Percentiles rank a stretch among this genome's conserved stretches.
Conservation (phyloP, 1,140 invertebrate genomes). For the Papilio polyxenes region DNA sequence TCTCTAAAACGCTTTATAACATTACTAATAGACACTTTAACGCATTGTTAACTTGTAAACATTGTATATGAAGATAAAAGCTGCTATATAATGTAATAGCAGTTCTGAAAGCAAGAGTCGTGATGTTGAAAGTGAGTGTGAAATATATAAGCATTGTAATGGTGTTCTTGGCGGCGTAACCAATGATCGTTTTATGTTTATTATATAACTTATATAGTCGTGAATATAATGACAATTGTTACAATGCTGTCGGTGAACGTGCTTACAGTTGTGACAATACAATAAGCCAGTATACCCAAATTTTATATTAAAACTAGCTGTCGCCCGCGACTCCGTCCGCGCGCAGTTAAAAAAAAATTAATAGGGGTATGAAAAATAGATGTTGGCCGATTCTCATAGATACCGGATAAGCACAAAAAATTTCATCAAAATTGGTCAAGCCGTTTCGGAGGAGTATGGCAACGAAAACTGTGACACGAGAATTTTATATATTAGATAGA, state of each 20-base stretch:
- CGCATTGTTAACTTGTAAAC: slow-evolving; percentile 4
- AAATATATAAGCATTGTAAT: slow-evolving; percentile 34
- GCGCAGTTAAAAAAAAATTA: too few relatives aligned
- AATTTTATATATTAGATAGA: too few relatives aligned
- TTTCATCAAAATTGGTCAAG: too few relatives aligned
- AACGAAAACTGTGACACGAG: too few relatives aligned
- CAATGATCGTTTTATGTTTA: slow-evolving; percentile 33
- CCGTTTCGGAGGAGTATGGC: too few relatives aligned
- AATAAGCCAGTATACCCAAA: too few relatives aligned
- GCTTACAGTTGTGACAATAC: neutral
- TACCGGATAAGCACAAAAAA: too few relatives aligned
- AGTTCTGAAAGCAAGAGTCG: slow-evolving; percentile 66
- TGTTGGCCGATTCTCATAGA: too few relatives aligned
- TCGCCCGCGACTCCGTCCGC: too few relatives aligned
- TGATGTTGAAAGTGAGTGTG: slow-evolving; percentile 70
- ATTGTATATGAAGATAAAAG: slow-evolving; percentile 31
- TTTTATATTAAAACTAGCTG: too few relatives aligned
- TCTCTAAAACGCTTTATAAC: neutral
- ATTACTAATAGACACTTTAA: neutral
- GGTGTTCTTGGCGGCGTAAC: slow-evolving; percentile 32
- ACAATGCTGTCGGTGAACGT: slow-evolving; percentile 8
- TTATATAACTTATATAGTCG: slow-evolving; percentile 32
- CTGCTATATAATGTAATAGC: slow-evolving; percentile 36
- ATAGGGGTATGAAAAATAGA: too few relatives aligned
- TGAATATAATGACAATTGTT: slow-evolving; percentile 26